phyloP scores from a whole-genome alignment of 2,888 invertebrate species.

The Callyntrura guangdongensis region DNA sequence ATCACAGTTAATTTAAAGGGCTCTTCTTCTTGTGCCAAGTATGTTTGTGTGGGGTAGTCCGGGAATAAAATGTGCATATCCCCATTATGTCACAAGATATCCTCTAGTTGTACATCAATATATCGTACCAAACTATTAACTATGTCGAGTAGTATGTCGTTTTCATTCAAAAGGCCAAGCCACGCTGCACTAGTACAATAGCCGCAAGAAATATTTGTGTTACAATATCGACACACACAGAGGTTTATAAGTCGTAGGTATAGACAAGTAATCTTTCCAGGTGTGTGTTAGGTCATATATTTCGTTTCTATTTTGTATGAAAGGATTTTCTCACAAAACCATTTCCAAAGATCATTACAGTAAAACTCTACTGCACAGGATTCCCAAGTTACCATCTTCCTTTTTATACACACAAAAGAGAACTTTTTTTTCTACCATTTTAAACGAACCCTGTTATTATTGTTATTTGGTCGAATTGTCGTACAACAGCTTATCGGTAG shows the following conservation, averaged over 20 bases:
- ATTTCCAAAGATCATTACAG: slow-evolving; percentile 53
- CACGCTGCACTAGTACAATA: too few species aligned
- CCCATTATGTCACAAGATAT: too few species aligned
- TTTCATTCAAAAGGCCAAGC: too few species aligned
- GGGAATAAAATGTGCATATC: too few species aligned
- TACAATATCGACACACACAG: too few species aligned
- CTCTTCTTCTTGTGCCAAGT: neutral
- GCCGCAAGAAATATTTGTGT: too few species aligned
- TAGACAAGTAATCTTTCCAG: slow-evolving; percentile 15
- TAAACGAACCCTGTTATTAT: slow-evolving; percentile 62
- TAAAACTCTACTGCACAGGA: slow-evolving; percentile 8
- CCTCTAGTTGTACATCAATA: too few species aligned
- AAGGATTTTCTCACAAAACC: slow-evolving; percentile 61
- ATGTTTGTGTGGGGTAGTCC: neutral
- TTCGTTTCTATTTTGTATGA: neutral
- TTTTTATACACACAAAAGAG: slow-evolving; percentile 5
- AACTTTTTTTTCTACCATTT: slow-evolving; percentile 21
- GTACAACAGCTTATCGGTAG: neutral
- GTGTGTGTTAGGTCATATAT: neutral
- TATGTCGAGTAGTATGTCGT: too few species aligned
- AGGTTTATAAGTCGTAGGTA: too few species aligned
- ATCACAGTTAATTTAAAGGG: neutral
- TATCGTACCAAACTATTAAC: too few species aligned
- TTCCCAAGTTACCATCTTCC: slow-evolving; percentile 21
- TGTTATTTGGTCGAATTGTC: slow-evolving; percentile 6